Base-by-base conservation (phyloP, 2,797 vertebrate genomes). In the Epinephelus malabaricus region DNA sequence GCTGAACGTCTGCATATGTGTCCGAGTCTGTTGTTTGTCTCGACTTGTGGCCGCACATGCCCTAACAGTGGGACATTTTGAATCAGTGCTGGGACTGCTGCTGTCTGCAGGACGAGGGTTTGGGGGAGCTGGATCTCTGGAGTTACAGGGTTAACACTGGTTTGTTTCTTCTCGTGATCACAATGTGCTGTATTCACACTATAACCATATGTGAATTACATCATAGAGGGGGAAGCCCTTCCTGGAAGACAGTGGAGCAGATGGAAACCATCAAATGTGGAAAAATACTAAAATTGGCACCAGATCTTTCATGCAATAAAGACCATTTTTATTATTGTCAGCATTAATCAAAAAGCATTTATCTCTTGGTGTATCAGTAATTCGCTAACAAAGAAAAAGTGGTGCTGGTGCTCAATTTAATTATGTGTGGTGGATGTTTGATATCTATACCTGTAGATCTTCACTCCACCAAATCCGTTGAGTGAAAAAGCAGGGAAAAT, bases 21-120 rank as follows among this genome's bases (percentile, higher is more conserved):
- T 76, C 63, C 49, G 77, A 25, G 82, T 79, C 73, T 86, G 91
- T 68, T 86, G 86, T 87, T 76, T 80, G 84, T 87, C 83, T 87
- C 80, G 56, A 82, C 67, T 47, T 1, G 34, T 83, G 85, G 86
- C 82, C 50, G 43, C 10, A 53, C 43, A n/a, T 79, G 75, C 69
- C 85, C 88, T 61, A 7, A 63, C 79, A 69, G 67, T 12, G 58
- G 64, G 73, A 66, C 70, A 4, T 13, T 51, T 49, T 70, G 76
- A 84, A 65, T 83, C 55, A 15, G 59, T 14, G 53, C 5, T 17
- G 23, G 55, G 23, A 49, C 54, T 43, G 50, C 12, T 56, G 62
- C 63, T 47, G 71, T 79, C 76, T 7, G 13, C 15, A 27, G 54
- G 2, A 30, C 49, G 15, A 5, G 17, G 25, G 50, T 75, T 59